Conservation (phyloP, 2,888 invertebrate species). For the Mesodorylaimus sp. region DNA sequence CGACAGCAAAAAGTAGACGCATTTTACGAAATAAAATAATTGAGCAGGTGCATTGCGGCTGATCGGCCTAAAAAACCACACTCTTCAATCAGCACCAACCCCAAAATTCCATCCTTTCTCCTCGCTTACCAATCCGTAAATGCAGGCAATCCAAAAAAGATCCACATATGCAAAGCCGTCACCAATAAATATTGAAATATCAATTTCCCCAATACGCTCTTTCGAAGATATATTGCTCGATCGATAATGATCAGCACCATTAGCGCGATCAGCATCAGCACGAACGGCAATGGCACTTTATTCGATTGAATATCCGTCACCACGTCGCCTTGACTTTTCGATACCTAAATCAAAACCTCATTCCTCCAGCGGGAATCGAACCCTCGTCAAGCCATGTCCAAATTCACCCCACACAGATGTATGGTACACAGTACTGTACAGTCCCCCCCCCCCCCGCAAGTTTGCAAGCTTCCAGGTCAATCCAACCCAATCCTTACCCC, state of each 20-base stretch:
- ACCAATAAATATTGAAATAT: slow-evolving; percentile 73
- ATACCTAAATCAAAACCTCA: too few species aligned
- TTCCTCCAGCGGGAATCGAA: too few species aligned
- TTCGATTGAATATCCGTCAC: slow-evolving; percentile 29
- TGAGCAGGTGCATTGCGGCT: slow-evolving; percentile 67
- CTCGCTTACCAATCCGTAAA: slow-evolving; percentile 61
- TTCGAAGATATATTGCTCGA: slow-evolving; percentile 78
- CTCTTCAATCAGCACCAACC: background rate
- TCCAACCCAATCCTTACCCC: slow-evolving; percentile 60
- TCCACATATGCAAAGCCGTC: slow-evolving; percentile 78
- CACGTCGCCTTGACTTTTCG: slow-evolving; percentile 19
- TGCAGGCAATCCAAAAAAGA: slow-evolving; percentile 84
- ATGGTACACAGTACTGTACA: too few species aligned
- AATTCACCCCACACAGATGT: too few species aligned
- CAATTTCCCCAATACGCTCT: slow-evolving; percentile 58
- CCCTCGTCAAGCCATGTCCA: too few species aligned
- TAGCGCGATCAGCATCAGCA: slow-evolving; percentile 83
- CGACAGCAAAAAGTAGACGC: slow-evolving; percentile 79
- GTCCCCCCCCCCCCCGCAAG: too few species aligned
- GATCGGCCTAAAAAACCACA: slow-evolving; percentile 46
- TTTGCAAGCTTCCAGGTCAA: too few species aligned
- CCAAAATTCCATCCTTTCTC: too few species aligned
- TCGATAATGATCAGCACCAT: slow-evolving; percentile 85
- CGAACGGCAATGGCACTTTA: slow-evolving; percentile 66
- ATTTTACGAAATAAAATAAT: slow-evolving; percentile 92